Evolutionary conservation across 2,888 invertebrate genomes (phyloP), one percentile per base, ranked within the genome.

Genomic region (Congeria kusceri): DNA sequence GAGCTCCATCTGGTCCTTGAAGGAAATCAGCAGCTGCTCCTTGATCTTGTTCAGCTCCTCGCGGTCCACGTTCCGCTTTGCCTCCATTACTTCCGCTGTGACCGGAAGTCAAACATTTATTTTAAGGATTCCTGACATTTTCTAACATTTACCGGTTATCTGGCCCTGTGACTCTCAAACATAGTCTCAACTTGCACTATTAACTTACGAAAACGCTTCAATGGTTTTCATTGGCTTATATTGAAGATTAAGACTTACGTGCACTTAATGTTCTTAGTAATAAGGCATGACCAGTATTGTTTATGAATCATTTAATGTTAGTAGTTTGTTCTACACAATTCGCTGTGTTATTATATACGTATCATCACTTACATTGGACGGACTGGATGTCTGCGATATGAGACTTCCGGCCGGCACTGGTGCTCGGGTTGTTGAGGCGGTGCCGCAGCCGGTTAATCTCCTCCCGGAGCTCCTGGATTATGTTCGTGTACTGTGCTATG

Each of bases 1-100:
- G 46, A 98, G 94, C 81, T 97, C 96, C 97, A 98, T 98, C 93
- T 98, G 98, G 86, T 97, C 97, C 91, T 97, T 97, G 93, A 98
- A 98, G 0, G 97, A 96, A 0, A 96, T 95, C 4, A 98, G 96
- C 58, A 98, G 97, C 87, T 97, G 96, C 88, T 97, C 97, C 49
- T 97, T 95, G 27, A 98, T 93, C 64, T 92, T 92, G 72, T 92
- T 92, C 80, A 94, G 85, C 76, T 91, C 92, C 49, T 88, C 85
- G 23, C 89, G 75, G 70, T 91, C 89, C 49, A 87, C 87, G 46
- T 96, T 95, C 96, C 97, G 96, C 93, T 97, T 97, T n/a, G 95
- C 95, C 89, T 96, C 96, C 68, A 97, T 94, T 18, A 92, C 92
- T 80, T 92, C 91, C 72, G 91, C 92, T 92, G 86, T 27, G 59